These are phyloP conservation scores for Gobio occitaniae DNA, from an alignment of 2,797 vertebrate species.

Conservation along the genomic window DNA sequence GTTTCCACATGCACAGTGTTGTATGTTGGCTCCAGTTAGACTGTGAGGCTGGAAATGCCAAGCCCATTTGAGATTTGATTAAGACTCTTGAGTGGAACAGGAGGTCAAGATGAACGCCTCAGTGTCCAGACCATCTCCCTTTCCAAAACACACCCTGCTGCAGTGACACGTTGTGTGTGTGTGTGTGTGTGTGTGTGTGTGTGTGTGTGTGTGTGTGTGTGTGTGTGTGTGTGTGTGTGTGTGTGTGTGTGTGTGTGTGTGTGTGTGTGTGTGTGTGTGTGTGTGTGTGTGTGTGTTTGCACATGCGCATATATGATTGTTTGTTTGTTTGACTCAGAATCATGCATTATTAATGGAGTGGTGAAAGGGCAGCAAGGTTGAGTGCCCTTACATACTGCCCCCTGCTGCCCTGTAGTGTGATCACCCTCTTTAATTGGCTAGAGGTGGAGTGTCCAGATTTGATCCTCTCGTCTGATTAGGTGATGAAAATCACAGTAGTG, in stretches of 20 bases:
- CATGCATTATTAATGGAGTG: conserved; percentile 61
- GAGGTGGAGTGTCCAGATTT: conserved; percentile 38
- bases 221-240: conserved; percentile 12
- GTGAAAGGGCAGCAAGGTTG: conserved; percentile 56
- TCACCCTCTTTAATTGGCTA: conserved; percentile 53
- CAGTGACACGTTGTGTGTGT: conserved; percentile 32
- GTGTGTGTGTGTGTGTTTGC: conserved; percentile 19
- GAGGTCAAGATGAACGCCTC: conserved; percentile 49
- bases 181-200: conserved; percentile 12
- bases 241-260: conserved; percentile 24
- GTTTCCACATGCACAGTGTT: conserved; percentile 40
- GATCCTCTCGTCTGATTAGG: conserved; percentile 44
- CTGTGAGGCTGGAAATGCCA: conserved; percentile 61
- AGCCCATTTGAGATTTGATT: conserved; percentile 72
- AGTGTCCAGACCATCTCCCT: conserved; percentile 26
- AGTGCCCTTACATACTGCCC: conserved; percentile 49
- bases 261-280: conserved; percentile 36
- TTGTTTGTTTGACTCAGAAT: conserved; percentile 42
- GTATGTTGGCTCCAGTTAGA: conserved; percentile 56
- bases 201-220: background rate
- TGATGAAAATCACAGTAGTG: conserved; percentile 24
- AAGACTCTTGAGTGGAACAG: conserved; percentile 56
- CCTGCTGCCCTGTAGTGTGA: conserved; percentile 50
- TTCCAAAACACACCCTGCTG: conserved; percentile 55
- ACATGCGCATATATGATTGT: conserved; percentile 30